Evolutionary conservation across 2,797 vertebrate species (phyloP).

Genomic region (Acanthurus lineatus): DNA sequence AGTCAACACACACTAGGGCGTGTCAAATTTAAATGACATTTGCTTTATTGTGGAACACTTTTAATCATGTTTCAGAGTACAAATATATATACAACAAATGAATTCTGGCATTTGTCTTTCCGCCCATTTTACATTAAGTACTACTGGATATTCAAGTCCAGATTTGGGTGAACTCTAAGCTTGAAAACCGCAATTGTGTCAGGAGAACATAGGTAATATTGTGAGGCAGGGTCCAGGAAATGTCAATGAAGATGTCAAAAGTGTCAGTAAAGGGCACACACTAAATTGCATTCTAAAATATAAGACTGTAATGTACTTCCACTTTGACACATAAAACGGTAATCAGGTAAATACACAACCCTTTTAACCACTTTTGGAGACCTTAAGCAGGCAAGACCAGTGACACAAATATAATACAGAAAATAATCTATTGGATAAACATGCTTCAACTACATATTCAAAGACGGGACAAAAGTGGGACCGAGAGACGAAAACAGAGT

Average conservation of each 20-base stretch:
- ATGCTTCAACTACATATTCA: slow-evolving; percentile 76
- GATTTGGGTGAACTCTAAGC: slow-evolving; percentile 17
- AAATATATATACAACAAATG: slow-evolving; percentile 75
- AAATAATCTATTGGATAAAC: slow-evolving; percentile 70
- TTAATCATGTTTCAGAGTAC: slow-evolving; percentile 63
- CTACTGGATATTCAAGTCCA: slow-evolving; percentile 18
- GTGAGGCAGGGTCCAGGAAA: slow-evolving; percentile 28
- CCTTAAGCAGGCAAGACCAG: slow-evolving; percentile 46
- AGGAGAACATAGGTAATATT: slow-evolving; percentile 12
- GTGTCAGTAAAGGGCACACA: slow-evolving; percentile 25
- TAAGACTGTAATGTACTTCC: slow-evolving; percentile 40
- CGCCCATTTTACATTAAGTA: slow-evolving; percentile 19
- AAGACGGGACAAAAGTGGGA: slow-evolving; percentile 71
- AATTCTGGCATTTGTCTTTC: slow-evolving; percentile 30
- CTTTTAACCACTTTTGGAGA: slow-evolving; percentile 34
- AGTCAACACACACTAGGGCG: slow-evolving; percentile 27
- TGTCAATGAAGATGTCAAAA: slow-evolving; percentile 1
- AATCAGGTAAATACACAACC: slow-evolving; percentile 29
- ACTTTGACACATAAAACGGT: slow-evolving; percentile 45
- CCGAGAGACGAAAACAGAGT: slow-evolving; percentile 54
- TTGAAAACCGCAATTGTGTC: neutral
- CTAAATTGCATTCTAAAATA: slow-evolving; percentile 53
- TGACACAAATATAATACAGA: slow-evolving; percentile 62
- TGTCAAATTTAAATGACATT: slow-evolving; percentile 49
- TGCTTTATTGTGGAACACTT: slow-evolving; percentile 40